phyloP scores from a whole-genome alignment of 2,113 vertebrate genomes.

The Ibidorhyncha struthersii region DNA sequence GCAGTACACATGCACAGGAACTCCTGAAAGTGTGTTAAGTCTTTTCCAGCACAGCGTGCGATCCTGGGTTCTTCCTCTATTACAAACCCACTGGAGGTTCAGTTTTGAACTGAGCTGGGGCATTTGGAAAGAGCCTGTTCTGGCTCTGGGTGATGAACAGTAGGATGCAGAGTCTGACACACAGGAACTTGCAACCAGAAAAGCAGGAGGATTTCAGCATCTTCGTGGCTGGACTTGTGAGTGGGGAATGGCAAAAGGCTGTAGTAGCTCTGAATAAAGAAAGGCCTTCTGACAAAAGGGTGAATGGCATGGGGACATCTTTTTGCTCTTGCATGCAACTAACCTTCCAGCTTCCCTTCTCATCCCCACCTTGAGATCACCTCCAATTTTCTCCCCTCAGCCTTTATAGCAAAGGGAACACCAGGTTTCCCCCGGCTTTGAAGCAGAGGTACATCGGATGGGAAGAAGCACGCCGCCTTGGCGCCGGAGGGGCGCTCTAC shows the following conservation, averaged over 20 bases:
- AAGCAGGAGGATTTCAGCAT: background rate
- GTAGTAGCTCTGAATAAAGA: background rate
- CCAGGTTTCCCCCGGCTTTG: background rate
- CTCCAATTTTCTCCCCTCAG: background rate
- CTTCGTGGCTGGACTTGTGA: background rate
- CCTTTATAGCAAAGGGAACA: background rate
- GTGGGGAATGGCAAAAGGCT: background rate
- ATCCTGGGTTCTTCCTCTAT: background rate
- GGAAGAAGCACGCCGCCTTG: background rate
- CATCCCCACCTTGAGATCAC: background rate
- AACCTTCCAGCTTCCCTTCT: background rate
- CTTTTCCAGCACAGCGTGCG: background rate
- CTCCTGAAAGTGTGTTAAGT: background rate
- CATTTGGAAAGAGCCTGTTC: background rate
- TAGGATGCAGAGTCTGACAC: background rate
- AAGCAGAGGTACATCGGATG: background rate
- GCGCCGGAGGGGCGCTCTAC: background rate
- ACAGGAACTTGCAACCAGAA: background rate
- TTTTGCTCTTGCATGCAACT: background rate
- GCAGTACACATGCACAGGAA: accelerated
- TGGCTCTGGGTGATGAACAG: background rate
- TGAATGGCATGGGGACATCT: background rate
- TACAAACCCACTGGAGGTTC: background rate
- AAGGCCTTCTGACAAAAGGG: background rate
- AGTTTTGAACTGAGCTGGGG: background rate